These are phyloP conservation scores for Ptilonorhynchus violaceus DNA, from an alignment of 2,113 vertebrate genomes.

Conservation along the genomic window DNA sequence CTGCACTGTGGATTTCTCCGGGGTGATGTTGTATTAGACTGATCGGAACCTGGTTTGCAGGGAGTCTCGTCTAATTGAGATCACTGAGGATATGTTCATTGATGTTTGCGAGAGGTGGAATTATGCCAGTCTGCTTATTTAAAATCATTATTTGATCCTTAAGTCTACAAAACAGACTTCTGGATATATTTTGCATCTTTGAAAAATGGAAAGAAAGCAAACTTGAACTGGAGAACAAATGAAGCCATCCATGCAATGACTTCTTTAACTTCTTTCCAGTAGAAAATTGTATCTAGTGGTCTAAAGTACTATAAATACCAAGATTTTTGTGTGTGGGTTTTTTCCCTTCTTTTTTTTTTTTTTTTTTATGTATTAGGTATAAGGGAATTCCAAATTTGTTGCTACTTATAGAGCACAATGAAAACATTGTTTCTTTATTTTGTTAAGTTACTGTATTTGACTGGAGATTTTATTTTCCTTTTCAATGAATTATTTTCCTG, in stretches of 20 bases:
- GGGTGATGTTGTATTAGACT: neutral
- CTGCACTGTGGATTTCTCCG: neutral
- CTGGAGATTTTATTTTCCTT: neutral
- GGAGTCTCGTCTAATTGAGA: neutral
- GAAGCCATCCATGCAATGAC: neutral
- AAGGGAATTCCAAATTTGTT: neutral
- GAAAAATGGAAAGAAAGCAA: neutral
- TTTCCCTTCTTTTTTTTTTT: fast-evolving
- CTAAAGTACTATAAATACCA: neutral
- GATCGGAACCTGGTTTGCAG: neutral
- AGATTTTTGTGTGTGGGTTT: neutral
- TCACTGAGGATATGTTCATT: neutral
- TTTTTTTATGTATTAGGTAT: neutral
- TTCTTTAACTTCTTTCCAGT: neutral
- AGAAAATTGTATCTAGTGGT: neutral
- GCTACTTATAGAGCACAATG: neutral
- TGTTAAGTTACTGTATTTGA: neutral
- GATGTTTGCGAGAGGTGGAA: neutral
- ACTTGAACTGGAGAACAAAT: neutral
- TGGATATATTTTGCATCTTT: neutral
- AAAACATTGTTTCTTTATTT: neutral
- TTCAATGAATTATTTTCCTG: neutral
- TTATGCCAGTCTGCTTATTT: neutral
- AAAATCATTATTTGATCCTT: neutral
- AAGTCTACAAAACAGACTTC: neutral